Base-by-base conservation (phyloP, 2,888 invertebrate genomes). In the Minunthozetes semirufus region DNA sequence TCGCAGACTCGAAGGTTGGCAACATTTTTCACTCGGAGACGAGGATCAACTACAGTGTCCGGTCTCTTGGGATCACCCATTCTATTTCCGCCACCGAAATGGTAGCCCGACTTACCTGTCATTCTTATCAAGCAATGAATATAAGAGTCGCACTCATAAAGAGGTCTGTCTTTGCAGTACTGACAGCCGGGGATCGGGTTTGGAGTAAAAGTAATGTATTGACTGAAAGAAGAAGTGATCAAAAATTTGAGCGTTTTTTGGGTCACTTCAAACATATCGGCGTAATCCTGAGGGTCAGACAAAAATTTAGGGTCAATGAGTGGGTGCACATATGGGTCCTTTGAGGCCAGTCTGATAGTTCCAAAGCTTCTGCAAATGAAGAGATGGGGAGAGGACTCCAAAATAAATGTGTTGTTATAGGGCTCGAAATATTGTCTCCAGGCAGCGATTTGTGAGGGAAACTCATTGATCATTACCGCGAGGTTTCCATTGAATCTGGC, bases 171-270 rank as follows among this genome's bases (percentile, higher is more conserved):
- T 15, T 33, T n/a, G n/a, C 66, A 33, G 38, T 19, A 42, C 42
- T 66, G 66, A 19, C 66, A 66, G 19, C 66, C 66, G 38, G 66
- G 66, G 6, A 66, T 66, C 1, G 66, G 63, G 19, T 63, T 13
- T 9, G 66, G 66, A 3, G 33, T 66, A 4, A 33, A 66, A 33
- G 17, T 33, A 11, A 66, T 33, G 9, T 19, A 66, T n/a, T 66
- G 5, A 3, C 17, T 9, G 1, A 66, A 3, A 1, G 33, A 19
- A 38, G 38, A n/a, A 2, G 33, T 66, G 9, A 17, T 4, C 9
- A 66, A 19, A 19, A 66, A 38, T 15, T 11, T 6, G 8, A 66
- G 17, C 0, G 6, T 11, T 3, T 6, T n/a, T 66, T 66, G 29
- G 8, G 42, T 66, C 1, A 66, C 38, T 15, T 66, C 66, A n/a